Conservation (phyloP, 2,797 vertebrate species). For the Neopelma chrysocephalum region DNA sequence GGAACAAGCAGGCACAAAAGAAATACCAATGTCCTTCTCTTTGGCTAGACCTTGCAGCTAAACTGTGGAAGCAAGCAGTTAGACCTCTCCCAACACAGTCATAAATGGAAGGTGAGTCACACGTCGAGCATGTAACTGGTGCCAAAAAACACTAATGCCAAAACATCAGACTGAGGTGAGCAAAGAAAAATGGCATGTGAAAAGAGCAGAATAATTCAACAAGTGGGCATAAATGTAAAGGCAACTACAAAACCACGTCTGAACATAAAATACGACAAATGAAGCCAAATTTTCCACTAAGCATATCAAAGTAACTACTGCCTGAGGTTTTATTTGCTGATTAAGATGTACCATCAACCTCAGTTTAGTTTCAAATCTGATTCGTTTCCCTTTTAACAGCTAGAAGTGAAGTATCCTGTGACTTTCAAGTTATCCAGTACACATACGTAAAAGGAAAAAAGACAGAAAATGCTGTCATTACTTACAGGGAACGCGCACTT, state of each 20-base stretch:
- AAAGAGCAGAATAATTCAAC: constrained; percentile 10
- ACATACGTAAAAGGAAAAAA: neutral
- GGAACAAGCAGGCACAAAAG: neutral
- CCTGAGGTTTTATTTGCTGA: neutral
- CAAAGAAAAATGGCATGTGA: neutral
- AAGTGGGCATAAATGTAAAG: neutral
- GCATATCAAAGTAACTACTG: constrained; percentile 1
- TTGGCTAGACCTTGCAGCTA: neutral
- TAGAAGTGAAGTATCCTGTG: neutral
- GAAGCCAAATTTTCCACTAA: neutral
- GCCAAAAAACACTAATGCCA: neutral
- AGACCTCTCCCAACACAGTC: constrained; percentile 22
- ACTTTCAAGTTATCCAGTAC: neutral
- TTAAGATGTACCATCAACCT: neutral
- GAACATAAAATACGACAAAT: neutral
- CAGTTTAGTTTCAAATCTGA: neutral
- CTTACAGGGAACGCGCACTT: neutral
- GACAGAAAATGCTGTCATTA: neutral
- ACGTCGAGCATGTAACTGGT: neutral
- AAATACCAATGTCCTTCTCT: neutral
- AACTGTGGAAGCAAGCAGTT: constrained; percentile 16
- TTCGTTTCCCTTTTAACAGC: neutral
- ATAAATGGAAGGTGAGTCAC: constrained; percentile 30
- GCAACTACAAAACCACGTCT: neutral
- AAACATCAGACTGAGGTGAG: neutral